Evolutionary conservation across 2,113 vertebrate species (phyloP).

Genomic region (Tachysurus fulvidraco): DNA sequence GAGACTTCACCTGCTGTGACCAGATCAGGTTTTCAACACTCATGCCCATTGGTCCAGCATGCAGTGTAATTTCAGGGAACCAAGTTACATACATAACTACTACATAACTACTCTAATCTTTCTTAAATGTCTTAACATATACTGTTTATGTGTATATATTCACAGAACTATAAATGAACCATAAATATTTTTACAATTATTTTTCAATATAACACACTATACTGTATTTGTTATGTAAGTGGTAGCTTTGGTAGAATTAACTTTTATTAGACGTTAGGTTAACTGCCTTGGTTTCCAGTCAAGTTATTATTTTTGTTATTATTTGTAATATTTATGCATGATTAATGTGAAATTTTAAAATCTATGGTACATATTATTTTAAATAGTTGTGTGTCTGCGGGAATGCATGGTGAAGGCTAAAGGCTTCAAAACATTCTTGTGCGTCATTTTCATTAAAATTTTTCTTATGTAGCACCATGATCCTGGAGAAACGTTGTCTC

Average conservation of each 20-base stretch:
- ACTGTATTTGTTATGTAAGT: neutral
- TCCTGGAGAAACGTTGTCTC: no score
- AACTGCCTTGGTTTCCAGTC: neutral
- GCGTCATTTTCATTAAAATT: neutral
- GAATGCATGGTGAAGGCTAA: neutral
- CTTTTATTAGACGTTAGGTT: neutral
- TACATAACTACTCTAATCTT: no score
- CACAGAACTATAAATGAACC: neutral
- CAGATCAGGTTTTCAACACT: no score
- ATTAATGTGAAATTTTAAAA: conserved; percentile 46
- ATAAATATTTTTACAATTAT: neutral
- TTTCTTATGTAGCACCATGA: no score
- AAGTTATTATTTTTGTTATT: no score
- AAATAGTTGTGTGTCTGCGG: conserved; percentile 7
- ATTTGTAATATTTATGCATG: conserved; percentile 35
- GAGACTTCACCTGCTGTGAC: no score
- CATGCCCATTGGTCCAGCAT: no score
- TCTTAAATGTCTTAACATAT: neutral
- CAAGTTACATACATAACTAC: no score
- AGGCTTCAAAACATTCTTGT: neutral
- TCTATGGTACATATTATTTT: neutral
- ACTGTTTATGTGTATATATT: neutral
- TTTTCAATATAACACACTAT: neutral
- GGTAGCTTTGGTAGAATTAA: neutral
- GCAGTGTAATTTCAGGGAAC: no score